phyloP scores from a whole-genome alignment of 1,140 invertebrate species.

The Cherax quadricarinatus region DNA sequence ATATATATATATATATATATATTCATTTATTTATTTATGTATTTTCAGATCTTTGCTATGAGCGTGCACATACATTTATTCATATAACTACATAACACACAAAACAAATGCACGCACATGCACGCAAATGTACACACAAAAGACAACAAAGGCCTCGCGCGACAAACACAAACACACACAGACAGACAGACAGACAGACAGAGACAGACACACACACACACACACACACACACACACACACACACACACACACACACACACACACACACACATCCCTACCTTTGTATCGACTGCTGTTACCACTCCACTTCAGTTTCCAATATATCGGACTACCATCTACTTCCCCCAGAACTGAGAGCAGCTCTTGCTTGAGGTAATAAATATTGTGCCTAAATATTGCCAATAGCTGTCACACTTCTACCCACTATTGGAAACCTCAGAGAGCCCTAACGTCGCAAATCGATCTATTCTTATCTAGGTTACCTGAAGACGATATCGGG shows the following conservation, averaged over 20 bases:
- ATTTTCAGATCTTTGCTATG: not conserved
- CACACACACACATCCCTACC: conserved; percentile 28
- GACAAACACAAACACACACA: too few relatives aligned
- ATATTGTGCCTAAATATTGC: not conserved
- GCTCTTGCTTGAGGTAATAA: not conserved
- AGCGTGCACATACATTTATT: not conserved
- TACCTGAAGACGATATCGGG: too few relatives aligned
- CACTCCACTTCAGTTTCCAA: conserved; percentile 2
- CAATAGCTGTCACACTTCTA: not conserved
- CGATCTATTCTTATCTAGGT: too few relatives aligned
- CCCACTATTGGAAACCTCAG: not conserved
- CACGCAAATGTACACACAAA: too few relatives aligned
- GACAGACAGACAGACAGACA: too few relatives aligned
- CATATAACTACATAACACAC: not conserved
- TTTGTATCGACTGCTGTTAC: not conserved
- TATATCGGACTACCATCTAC: not conserved
- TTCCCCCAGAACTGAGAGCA: not conserved
- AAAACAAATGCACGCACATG: too few relatives aligned
- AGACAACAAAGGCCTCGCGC: too few relatives aligned
- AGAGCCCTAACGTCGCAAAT: too few relatives aligned
- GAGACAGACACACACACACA: not conserved
- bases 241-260: conserved; percentile 27
- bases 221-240: conserved; percentile 10
- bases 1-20: conserved; percentile 31
- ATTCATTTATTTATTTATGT: not conserved